Evolutionary conservation across 2,113 vertebrate species (phyloP).

Genomic region (Columba janthina): DNA sequence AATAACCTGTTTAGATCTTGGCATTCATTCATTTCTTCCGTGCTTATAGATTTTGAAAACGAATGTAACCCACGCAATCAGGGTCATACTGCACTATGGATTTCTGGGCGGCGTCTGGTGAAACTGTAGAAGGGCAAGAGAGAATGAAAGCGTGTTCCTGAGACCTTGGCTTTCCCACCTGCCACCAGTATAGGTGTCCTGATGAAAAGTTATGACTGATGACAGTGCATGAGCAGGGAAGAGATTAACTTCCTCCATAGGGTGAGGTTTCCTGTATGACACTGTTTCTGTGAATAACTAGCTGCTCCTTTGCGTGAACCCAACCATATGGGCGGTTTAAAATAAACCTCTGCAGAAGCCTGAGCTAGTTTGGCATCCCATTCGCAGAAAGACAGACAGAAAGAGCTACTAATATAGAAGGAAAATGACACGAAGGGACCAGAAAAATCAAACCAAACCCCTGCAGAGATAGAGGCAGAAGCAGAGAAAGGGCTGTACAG

Average conservation of each 20-base stretch:
- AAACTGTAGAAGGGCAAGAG: neutral
- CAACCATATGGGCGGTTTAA: neutral
- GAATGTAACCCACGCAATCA: neutral
- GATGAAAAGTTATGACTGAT: neutral
- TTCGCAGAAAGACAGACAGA: neutral
- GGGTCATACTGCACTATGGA: neutral
- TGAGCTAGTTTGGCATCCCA: neutral
- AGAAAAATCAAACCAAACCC: neutral
- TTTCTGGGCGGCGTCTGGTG: neutral
- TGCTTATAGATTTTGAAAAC: neutral
- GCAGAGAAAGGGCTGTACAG: neutral
- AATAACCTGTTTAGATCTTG: neutral
- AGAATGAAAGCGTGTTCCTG: neutral
- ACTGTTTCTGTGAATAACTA: neutral
- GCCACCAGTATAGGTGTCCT: neutral
- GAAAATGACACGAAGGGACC: neutral
- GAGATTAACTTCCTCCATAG: neutral
- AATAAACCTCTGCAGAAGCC: neutral
- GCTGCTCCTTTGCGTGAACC: neutral
- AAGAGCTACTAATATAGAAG: neutral
- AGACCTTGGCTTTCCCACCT: neutral
- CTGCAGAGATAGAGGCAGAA: neutral
- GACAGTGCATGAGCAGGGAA: neutral
- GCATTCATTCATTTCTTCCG: neutral
- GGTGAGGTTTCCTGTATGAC: neutral